phyloP scores from a whole-genome alignment of 2,888 invertebrate genomes.

The Labia minor region DNA sequence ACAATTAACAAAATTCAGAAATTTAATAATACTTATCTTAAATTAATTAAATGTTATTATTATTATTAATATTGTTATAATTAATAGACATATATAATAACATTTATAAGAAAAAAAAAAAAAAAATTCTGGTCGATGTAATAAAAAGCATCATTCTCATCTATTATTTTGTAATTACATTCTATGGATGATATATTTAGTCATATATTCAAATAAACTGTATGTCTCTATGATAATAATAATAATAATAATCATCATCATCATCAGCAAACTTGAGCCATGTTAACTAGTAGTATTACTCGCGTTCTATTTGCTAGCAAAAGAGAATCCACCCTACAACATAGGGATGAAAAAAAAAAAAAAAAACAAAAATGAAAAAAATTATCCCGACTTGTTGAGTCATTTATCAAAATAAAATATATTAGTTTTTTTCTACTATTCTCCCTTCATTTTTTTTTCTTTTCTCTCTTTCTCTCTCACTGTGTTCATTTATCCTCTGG shows the following conservation, averaged over 20 bases:
- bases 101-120: no score
- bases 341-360: background rate
- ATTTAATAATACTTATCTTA: no score
- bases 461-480: background rate
- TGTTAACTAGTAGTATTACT: background rate
- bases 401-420: conserved; percentile 13
- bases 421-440: conserved; percentile 3
- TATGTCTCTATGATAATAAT: background rate
- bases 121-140: no score
- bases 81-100: no score
- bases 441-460: background rate
- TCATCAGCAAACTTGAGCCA: background rate
- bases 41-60: no score
- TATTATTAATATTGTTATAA: no score
- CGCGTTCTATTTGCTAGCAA: background rate
- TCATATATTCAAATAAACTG: background rate
- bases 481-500: no score
- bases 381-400: conserved; percentile 13
- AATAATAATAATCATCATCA: background rate
- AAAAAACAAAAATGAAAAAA: no score
- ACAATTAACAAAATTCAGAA: no score
- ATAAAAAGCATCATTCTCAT: no score
- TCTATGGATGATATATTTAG: background rate
- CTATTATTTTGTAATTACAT: no score
- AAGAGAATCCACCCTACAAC: background rate